These are phyloP conservation scores for Actinopyga echinites DNA, from an alignment of 53 echinoderm and acorn worm genomes.

Conservation along the genomic window DNA sequence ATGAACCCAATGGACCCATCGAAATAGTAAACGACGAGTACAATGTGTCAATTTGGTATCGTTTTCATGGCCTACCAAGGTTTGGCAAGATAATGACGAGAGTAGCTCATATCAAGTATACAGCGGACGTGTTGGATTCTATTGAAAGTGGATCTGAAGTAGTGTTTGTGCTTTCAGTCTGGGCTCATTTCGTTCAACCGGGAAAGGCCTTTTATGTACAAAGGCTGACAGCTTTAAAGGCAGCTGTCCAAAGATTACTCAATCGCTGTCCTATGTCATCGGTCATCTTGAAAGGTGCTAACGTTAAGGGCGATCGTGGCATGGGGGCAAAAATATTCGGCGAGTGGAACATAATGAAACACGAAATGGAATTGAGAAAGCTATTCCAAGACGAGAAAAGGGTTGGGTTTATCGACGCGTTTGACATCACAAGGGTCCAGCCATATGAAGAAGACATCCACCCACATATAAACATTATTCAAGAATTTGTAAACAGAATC, in stretches of 20 bases:
- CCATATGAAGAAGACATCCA: background rate
- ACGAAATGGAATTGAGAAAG: background rate
- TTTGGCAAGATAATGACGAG: background rate
- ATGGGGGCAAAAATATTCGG: background rate
- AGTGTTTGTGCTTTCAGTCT: background rate
- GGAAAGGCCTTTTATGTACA: background rate
- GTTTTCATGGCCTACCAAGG: conserved; percentile 22
- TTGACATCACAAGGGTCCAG: conserved; percentile 19
- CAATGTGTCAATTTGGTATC: too few relatives aligned
- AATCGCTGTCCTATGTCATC: conserved; percentile 5
- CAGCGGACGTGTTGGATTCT: background rate
- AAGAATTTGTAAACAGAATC: too few relatives aligned
- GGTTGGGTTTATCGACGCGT: background rate
- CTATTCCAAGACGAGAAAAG: background rate
- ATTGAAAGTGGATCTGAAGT: background rate
- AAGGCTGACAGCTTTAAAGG: background rate
- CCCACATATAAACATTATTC: too few relatives aligned
- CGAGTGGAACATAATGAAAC: conserved; percentile 2
- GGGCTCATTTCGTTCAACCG: background rate
- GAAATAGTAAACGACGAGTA: too few relatives aligned
- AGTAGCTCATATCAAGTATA: background rate
- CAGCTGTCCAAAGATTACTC: background rate
- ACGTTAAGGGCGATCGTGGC: background rate
- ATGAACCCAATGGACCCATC: too few relatives aligned
- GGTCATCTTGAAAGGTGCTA: conserved; percentile 20